phyloP scores from a whole-genome alignment of 2,113 vertebrate genomes.

The Balaeniceps rex region DNA sequence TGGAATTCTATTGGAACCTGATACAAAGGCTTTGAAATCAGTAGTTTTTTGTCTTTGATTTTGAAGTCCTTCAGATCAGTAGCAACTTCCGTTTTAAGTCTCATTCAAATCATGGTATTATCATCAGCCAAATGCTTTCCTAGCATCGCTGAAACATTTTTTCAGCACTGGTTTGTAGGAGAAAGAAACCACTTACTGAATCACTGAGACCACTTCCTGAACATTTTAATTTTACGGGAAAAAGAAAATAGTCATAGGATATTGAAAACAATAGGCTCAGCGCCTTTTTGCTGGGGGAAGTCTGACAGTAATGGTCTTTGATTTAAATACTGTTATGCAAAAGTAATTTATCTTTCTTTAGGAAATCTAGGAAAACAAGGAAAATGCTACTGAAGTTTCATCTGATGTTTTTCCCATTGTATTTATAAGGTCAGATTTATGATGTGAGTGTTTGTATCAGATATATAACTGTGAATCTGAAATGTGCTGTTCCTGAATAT shows the following conservation, averaged over 20 bases:
- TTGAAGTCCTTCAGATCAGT: not conserved
- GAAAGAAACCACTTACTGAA: not conserved
- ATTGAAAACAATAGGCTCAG: slow-evolving; percentile 29
- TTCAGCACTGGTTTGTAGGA: not conserved
- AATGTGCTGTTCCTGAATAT: not conserved
- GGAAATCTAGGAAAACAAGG: not conserved
- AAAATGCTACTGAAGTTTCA: not conserved
- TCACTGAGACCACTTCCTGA: not conserved
- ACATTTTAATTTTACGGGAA: slow-evolving; percentile 37
- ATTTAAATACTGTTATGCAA: not conserved
- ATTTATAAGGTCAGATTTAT: not conserved
- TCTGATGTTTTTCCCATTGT: not conserved
- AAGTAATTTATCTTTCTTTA: not conserved
- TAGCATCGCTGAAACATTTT: not conserved
- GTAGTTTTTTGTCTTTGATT: not conserved
- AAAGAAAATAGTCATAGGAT: slow-evolving; percentile 38
- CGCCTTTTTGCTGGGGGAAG: not conserved
- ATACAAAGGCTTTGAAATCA: not conserved
- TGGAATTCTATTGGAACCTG: not conserved
- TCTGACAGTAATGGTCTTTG: slow-evolving; percentile 11
- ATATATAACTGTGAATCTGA: not conserved
- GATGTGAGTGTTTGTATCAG: not conserved
- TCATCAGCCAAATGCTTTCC: not conserved
- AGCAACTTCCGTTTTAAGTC: not conserved
- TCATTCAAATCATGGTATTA: not conserved